A percentile compares a stretch with the other conserved stretches of the same genome.
phyloP scores from a whole-genome alignment of 2,113 vertebrate species.

The Siphamia tubifer region DNA sequence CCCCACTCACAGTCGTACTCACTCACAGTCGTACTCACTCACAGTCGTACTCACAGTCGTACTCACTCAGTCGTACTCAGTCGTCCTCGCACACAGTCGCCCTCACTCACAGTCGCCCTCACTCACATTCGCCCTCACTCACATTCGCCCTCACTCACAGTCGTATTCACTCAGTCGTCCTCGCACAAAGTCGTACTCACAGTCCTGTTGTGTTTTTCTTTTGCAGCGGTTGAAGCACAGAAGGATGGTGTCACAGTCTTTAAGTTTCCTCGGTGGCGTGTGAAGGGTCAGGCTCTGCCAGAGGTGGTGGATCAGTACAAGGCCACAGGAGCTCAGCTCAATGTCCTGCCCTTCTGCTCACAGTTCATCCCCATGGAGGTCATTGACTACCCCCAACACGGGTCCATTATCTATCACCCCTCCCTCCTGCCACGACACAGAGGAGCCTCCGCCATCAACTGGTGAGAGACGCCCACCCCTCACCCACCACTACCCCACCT shows the following conservation, averaged over 20 bases:
- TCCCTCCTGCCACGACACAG: slow-evolving; percentile 87
- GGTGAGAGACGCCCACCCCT: too few relatives aligned
- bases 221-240: slow-evolving; percentile 79
- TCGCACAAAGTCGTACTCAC: too few relatives aligned
- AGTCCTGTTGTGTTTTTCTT: not conserved
- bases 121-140: too few relatives aligned
- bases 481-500: too few relatives aligned
- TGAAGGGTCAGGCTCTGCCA: slow-evolving; percentile 81
- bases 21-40: too few relatives aligned
- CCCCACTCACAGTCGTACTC: too few relatives aligned
- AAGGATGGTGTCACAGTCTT: slow-evolving; percentile 84
- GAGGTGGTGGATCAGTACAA: slow-evolving; percentile 83
- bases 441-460: slow-evolving; percentile 90
- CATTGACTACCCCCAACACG: slow-evolving; percentile 81
- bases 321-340: slow-evolving; percentile 82
- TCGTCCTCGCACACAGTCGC: too few relatives aligned
- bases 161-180: too few relatives aligned
- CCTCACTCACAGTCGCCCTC: too few relatives aligned
- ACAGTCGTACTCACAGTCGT: too few relatives aligned
- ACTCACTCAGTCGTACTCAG: too few relatives aligned
- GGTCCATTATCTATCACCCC: slow-evolving; percentile 90
- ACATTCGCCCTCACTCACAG: too few relatives aligned
- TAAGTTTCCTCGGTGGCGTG: slow-evolving; percentile 86
- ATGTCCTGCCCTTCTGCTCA: slow-evolving; percentile 90
- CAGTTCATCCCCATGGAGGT: slow-evolving; percentile 92